Evolutionary conservation across 2,888 invertebrate genomes (phyloP), one percentile per base, ranked within the genome.

Genomic region (Drosophila mimica): DNA sequence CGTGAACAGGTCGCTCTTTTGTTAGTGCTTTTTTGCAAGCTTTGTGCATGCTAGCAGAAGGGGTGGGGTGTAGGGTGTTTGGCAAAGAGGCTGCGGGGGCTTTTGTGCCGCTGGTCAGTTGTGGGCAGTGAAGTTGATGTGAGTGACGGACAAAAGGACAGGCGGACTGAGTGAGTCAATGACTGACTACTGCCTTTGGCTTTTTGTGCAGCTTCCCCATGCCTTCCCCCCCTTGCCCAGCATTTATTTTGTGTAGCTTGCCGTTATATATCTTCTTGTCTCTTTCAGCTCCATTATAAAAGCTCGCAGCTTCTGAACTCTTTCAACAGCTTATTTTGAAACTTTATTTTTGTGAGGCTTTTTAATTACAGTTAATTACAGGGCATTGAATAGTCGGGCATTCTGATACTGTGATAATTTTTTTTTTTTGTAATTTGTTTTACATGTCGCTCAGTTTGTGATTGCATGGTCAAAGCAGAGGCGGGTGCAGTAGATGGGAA

Each of bases 391-490:
- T 40, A 62, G 61, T 53, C 61, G 25, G 31, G 54, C 20, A 11
- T 31, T 25, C 20, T 30, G 28, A 56, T 60, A 8, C 9, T 25
- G 25, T 25, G 25, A 11, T 34, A 51, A 15, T 62, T 64, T 67
- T 51, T 30, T 48, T 82, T 70, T 69, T 82, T 68, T 64, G 78
- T 82, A 84, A 88, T 79, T 88, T 89, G 84, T 89, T 85, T 89
- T 89, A 89, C 85, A 79, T 89, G 90, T 89, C 79, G 79, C 57
- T 54, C 34, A 38, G 56, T 15, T 46, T 11, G n/a, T 8, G 43
- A 6, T 30, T 17, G 48, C 56, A 40, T 40, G 57, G 57, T 43
- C 57, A 57, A 57, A 57, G 25, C 33, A 25, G 49, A 30, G 28
- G 28, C n/a, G 20, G 13, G 38, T 20, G 20, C 38, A 28, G 28